Evolutionary conservation across 1,140 invertebrate genomes (phyloP).

Genomic region (Cephus cinctus): DNA sequence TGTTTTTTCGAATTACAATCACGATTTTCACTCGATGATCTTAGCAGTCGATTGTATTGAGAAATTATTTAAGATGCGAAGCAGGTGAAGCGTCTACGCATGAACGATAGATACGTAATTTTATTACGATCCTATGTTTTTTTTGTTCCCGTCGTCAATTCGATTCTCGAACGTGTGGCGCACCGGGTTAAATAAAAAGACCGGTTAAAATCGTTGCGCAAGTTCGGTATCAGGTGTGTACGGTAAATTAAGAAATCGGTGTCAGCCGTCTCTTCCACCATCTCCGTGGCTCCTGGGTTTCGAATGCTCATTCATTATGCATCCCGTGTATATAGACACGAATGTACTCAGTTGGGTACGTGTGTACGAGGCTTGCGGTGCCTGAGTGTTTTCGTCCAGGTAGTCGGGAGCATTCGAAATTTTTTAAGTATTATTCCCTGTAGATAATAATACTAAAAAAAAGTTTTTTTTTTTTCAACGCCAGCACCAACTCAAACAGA

Average conservation of each 20-base stretch:
- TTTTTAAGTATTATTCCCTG: slow-evolving; percentile 15
- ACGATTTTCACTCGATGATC: too few relatives aligned
- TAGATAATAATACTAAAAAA: too few relatives aligned
- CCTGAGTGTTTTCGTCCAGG: neutral
- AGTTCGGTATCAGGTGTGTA: slow-evolving; percentile 8
- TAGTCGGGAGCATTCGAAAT: neutral
- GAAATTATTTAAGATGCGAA: too few relatives aligned
- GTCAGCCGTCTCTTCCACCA: slow-evolving; percentile 1
- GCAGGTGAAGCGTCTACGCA: too few relatives aligned
- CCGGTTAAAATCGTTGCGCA: slow-evolving; percentile 7
- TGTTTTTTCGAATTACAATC: too few relatives aligned
- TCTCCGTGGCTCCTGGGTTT: slow-evolving; percentile 1
- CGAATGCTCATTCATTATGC: neutral
- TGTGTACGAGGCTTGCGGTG: neutral
- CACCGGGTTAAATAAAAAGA: neutral
- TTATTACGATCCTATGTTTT: too few relatives aligned
- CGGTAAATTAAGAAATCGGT: slow-evolving; percentile 11
- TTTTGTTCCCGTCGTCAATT: too few relatives aligned
- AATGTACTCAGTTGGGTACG: neutral
- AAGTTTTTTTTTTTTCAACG: too few relatives aligned
- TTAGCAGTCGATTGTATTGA: too few relatives aligned
- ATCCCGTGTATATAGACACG: neutral
- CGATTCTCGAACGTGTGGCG: too few relatives aligned
- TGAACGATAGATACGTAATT: too few relatives aligned
- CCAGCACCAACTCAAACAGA: too few relatives aligned